A percentile compares a stretch with the other conserved stretches of the same genome.
Conservation (phyloP, 2,113 vertebrate species). For the Mirounga angustirostris region DNA sequence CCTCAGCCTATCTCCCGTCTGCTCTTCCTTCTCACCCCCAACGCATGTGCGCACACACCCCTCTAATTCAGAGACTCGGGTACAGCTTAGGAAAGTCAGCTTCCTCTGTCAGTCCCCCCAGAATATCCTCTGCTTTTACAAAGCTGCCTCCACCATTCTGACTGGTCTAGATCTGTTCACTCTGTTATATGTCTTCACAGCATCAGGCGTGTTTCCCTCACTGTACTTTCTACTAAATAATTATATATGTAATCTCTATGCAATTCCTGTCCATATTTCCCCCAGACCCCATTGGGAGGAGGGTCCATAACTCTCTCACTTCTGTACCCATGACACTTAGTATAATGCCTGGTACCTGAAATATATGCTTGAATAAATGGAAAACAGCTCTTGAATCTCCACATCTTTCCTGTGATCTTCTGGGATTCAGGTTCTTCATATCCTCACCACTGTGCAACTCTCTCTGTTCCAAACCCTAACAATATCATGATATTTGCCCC, state of each 20-base stretch:
- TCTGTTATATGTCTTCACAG: background rate
- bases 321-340: background rate
- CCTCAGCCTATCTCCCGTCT: background rate
- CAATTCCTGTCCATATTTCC: background rate
- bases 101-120: background rate
- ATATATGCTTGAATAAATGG: background rate
- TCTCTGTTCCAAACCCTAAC: slow-evolving; percentile 26
- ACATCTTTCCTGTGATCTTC: background rate
- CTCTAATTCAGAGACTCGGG: background rate
- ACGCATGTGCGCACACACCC: background rate
- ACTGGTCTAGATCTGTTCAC: background rate
- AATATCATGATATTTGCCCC: background rate
- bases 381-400: background rate
- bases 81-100: background rate
- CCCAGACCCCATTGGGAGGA: background rate
- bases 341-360: background rate
- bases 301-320: background rate
- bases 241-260: background rate
- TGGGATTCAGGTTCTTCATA: background rate
- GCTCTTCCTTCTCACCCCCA: background rate
- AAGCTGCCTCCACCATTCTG: background rate
- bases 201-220: background rate
- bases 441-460: background rate
- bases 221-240: background rate
- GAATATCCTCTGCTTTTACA: background rate